Percentiles rank a stretch among this genome's conserved stretches.
Conservation (phyloP, 2,113 vertebrate species). For the Tragelaphus buxtoni region DNA sequence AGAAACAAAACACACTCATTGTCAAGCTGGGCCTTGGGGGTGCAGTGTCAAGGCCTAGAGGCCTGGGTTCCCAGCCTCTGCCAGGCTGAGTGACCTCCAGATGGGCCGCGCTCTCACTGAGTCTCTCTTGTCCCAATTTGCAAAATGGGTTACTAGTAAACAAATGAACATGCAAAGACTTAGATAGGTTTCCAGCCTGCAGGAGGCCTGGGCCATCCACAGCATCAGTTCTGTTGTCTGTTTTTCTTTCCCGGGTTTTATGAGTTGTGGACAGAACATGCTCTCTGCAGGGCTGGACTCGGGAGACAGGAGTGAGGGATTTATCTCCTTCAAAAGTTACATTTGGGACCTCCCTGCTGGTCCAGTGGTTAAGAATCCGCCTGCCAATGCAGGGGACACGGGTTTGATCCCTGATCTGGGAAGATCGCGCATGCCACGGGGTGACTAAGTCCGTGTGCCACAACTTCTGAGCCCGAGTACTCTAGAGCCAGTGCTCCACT, state of each 20-base stretch:
- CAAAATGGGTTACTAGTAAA: neutral
- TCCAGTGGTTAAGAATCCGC: neutral
- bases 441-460: neutral
- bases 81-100: neutral
- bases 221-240: rapidly evolving
- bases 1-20: neutral
- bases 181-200: neutral
- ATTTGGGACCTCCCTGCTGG: neutral
- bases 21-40: neutral
- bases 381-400: neutral
- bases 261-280: neutral
- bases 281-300: neutral
- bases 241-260: neutral
- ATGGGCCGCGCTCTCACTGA: neutral
- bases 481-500: neutral
- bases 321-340: neutral
- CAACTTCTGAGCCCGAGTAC: neutral
- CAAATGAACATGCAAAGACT: neutral
- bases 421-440: neutral
- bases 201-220: neutral
- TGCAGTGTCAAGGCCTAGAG: neutral
- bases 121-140: neutral
- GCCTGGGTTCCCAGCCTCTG: neutral
- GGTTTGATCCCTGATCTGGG: neutral
- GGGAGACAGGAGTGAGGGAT: neutral